phyloP scores from a whole-genome alignment of 2,113 vertebrate species.

The Micronycteris hirsuta region DNA sequence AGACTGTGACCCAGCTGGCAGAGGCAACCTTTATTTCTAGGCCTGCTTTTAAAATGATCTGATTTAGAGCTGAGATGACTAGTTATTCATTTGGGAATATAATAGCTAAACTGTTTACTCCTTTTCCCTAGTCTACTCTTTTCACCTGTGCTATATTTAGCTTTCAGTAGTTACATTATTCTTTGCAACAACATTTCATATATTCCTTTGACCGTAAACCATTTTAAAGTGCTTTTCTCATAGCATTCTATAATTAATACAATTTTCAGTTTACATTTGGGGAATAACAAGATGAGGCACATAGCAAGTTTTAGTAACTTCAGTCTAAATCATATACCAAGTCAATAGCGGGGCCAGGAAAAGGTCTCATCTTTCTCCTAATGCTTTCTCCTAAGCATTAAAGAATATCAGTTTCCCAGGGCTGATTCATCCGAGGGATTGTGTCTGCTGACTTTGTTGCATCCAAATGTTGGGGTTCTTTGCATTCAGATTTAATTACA shows the following conservation, averaged over 20 bases:
- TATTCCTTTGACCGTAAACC: constrained; percentile 11
- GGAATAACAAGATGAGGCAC: neutral
- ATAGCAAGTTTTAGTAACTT: neutral
- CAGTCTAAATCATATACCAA: neutral
- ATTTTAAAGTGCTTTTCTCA: neutral
- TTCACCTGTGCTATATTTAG: neutral
- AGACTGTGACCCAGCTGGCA: constrained; percentile 20
- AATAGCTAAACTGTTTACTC: neutral
- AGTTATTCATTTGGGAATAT: neutral
- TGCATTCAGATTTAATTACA: constrained; percentile 52
- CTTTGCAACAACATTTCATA: neutral
- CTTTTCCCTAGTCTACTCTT: neutral
- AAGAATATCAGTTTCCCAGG: neutral
- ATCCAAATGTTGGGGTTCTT: constrained; percentile 4
- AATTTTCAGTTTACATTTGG: neutral
- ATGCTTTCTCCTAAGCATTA: neutral
- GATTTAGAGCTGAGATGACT: neutral
- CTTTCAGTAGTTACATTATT: constrained; percentile 19
- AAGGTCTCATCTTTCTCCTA: neutral
- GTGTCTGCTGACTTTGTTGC: constrained; percentile 22
- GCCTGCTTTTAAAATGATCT: neutral
- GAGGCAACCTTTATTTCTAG: neutral
- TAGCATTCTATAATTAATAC: neutral
- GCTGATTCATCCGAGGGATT: neutral
- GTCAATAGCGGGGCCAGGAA: neutral